These are phyloP conservation scores for Acromyrmex charruanus DNA, from an alignment of 1,140 invertebrate genomes.

Conservation along the genomic window DNA sequence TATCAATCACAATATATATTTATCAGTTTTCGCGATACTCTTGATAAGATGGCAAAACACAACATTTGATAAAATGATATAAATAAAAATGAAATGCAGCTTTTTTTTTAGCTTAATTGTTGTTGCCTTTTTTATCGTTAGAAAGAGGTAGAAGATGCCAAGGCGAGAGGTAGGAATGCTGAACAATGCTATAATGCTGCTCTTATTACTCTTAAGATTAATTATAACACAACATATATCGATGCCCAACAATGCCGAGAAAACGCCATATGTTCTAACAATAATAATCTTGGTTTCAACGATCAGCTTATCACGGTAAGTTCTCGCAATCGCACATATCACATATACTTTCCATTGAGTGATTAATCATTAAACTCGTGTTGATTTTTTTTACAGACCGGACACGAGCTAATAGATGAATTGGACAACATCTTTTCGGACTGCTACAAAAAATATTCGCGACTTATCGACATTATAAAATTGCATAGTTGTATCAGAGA, in stretches of 20 bases:
- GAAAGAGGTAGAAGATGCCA: slow-evolving; percentile 7
- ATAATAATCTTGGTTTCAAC: neutral
- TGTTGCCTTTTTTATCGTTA: neutral
- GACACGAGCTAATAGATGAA: neutral
- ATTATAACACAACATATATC: neutral
- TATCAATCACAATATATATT: neutral
- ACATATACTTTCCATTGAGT: neutral
- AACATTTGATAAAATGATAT: neutral
- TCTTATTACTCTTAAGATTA: neutral
- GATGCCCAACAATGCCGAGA: neutral
- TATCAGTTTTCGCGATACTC: neutral
- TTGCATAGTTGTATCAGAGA: neutral
- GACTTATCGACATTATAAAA: neutral
- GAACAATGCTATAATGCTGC: neutral
- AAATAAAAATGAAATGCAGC: neutral
- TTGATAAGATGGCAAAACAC: neutral
- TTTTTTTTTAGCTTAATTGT: neutral
- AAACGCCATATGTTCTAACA: neutral
- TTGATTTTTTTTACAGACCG: neutral
- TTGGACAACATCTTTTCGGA: neutral
- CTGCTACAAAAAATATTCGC: neutral
- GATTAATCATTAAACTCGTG: neutral
- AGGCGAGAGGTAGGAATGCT: neutral
- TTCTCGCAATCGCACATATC: neutral
- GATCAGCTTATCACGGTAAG: neutral